A percentile compares a stretch with the other conserved stretches of the same genome.
Conservation (phyloP, 2,113 vertebrate genomes). For the Leucopsar rothschildi region DNA sequence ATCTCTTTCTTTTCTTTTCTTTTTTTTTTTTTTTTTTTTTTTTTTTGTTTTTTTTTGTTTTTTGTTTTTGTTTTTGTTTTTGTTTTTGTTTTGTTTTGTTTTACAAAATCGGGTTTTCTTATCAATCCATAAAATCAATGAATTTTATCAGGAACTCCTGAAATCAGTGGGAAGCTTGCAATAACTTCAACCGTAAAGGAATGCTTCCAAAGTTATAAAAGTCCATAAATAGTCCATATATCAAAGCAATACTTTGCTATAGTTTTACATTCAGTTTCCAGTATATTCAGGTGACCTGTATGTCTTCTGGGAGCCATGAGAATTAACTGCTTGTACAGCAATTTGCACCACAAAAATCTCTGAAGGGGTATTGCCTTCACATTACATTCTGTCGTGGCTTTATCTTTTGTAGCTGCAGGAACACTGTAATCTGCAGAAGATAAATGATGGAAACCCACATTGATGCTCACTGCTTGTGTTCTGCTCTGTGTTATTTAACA, state of each 20-base stretch:
- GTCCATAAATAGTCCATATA: neutral
- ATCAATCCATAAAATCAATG: neutral
- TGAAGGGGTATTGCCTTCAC: neutral
- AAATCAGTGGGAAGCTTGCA: neutral
- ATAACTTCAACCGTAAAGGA: neutral
- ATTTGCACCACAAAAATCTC: neutral
- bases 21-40: neutral
- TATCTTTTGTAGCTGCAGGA: slow-evolving; percentile 1
- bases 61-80: neutral
- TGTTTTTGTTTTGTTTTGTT: neutral
- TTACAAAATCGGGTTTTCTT: neutral
- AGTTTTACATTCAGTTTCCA: neutral
- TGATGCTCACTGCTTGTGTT: neutral
- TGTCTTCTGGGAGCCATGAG: neutral
- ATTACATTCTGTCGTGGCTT: neutral
- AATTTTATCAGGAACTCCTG: neutral
- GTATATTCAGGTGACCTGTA: neutral
- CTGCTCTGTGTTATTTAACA: neutral
- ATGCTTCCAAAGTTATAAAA: neutral
- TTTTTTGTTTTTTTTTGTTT: neutral
- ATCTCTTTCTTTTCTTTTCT: neutral
- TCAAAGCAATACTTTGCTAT: neutral
- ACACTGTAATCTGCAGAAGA: neutral
- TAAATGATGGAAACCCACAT: neutral
- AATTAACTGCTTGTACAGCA: neutral